A percentile compares a stretch with the other conserved stretches of the same genome.
Evolutionary conservation across 2,888 invertebrate genomes (phyloP).

Genomic region (Chrysolina haemoptera): DNA sequence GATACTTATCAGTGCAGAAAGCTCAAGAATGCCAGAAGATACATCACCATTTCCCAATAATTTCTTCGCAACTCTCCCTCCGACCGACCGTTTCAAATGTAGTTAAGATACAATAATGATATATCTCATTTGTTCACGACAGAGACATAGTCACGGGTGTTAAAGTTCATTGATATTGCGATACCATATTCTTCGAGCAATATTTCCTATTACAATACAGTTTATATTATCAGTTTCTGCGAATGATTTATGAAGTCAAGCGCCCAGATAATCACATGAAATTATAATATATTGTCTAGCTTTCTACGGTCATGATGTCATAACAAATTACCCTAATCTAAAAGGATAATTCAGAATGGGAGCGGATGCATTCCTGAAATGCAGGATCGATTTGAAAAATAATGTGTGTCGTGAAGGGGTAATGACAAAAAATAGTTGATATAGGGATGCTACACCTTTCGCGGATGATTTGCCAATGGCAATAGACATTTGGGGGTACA

Average conservation of each 20-base stretch:
- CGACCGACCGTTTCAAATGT: slow-evolving; percentile 2
- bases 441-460: too few relatives aligned
- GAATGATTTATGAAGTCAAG: slow-evolving; percentile 23
- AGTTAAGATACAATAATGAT: slow-evolving; percentile 32
- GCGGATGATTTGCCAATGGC: too few relatives aligned
- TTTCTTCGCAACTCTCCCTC: slow-evolving; percentile 18
- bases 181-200: slow-evolving; percentile 23
- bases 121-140: slow-evolving; percentile 24
- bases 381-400: too few relatives aligned
- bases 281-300: slow-evolving; percentile 13
- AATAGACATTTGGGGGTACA: too few relatives aligned
- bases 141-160: slow-evolving; percentile 30
- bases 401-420: too few relatives aligned
- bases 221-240: slow-evolving; percentile 21
- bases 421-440: too few relatives aligned
- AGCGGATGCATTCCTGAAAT: slow-evolving; percentile 1
- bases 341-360: slow-evolving; percentile 3
- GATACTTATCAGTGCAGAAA: background rate
- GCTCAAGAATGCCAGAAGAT: slow-evolving; percentile 5
- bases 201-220: slow-evolving; percentile 12
- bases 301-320: slow-evolving; percentile 11
- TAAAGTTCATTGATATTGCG: slow-evolving; percentile 36
- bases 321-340: background rate
- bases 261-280: slow-evolving; percentile 4
- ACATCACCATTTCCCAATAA: slow-evolving; percentile 17